Conservation (phyloP, 2,797 vertebrate species). For the Ceyx erithaca region DNA sequence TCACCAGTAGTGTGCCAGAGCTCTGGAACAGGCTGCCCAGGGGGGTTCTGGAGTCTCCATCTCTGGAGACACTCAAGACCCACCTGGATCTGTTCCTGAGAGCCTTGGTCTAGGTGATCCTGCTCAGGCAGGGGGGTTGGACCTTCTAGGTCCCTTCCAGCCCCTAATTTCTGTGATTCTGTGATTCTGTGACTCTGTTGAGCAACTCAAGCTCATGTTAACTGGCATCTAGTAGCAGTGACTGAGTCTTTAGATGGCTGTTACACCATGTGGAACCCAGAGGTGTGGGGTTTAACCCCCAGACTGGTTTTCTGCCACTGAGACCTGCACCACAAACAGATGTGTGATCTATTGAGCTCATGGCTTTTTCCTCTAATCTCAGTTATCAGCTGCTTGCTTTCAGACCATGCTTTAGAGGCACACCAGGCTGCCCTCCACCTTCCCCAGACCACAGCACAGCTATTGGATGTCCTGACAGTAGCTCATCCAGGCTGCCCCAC, state of each 20-base stretch:
- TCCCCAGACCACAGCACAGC: neutral
- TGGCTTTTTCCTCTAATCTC: neutral
- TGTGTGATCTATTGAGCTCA: neutral
- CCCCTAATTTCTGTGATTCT: no score
- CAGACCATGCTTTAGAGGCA: neutral
- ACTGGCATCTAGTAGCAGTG: neutral
- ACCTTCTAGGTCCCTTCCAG: no score
- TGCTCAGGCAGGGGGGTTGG: no score
- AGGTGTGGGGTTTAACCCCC: neutral
- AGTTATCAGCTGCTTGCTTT: neutral
- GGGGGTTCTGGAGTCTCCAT: no score
- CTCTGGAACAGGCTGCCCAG: no score
- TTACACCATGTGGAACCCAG: neutral
- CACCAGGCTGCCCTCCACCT: neutral
- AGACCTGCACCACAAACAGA: neutral
- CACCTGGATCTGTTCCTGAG: no score
- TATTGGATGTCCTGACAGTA: neutral
- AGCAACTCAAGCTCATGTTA: neutral
- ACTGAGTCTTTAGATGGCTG: neutral
- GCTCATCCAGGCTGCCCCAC: neutral
- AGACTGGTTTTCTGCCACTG: conserved; percentile 8
- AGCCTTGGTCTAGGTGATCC: no score
- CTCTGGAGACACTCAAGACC: no score
- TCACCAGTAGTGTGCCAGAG: neutral
- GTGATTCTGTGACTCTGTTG: neutral